Base-by-base conservation (phyloP, 2,113 vertebrate genomes). In the Cryptomyrus ogoouensis region DNA sequence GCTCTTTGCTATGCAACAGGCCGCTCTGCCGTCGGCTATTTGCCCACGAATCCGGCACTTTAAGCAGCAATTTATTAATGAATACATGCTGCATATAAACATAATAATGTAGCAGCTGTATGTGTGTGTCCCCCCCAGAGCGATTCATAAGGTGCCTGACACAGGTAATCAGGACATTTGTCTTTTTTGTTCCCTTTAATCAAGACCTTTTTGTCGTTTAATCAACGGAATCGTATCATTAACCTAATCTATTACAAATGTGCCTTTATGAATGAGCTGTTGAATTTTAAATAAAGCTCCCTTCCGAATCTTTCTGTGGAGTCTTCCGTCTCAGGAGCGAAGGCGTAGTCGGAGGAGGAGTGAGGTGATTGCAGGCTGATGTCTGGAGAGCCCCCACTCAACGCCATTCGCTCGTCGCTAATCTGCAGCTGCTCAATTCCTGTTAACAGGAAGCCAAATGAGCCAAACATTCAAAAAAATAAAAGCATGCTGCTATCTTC, bases 201-300 rank as follows among this genome's bases (percentile, higher is more conserved):
- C 70, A 90, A 58, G 27, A 47, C 56, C 86, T 50, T 90, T 70
- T 88, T 90, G 90, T 90, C 62, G 27, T 77, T 80, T 88, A 90
- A 53, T 90, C 74, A 87, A 31, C 49, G 13, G 53, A 27, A 88
- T 56, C 58, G 9, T 58, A 42, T 90, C 70, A 88, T 88, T 77
- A 88, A 88, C 62, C 86, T 80, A 80, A 90, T 83, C 85, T 83
- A 70, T 80, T 87, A 58, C 35, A 58, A 49, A 56, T 62, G 39
- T 88, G 24, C n/a, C 87, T 88, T 88, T 62, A 84, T 88, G 77
- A 90, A 88, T 90, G 70, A 84, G 39, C 87, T 88, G 90, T 62
- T 90, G 50, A 90, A 84, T 88, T 88, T 90, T 83, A 62, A 90
- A 66, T 83, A 83, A 47, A 53, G 27, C 44, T 42, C 84, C 89